Conservation (phyloP, 2,888 invertebrate genomes). For the Aporophyla nigra region DNA sequence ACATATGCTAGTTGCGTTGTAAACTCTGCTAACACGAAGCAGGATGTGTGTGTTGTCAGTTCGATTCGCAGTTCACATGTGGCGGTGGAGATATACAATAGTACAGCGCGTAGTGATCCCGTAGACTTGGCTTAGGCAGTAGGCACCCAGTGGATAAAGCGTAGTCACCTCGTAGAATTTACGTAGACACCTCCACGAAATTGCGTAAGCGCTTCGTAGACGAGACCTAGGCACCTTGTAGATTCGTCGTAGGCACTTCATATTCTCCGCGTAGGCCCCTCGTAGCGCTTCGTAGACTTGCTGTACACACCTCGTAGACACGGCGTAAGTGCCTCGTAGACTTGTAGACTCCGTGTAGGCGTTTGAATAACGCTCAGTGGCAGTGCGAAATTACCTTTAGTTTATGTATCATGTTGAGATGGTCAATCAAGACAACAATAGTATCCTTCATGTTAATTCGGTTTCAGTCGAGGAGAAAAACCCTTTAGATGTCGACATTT, state of each 20-base stretch:
- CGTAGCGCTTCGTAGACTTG: background rate
- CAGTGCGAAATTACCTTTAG: background rate
- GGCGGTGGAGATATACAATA: too few relatives aligned
- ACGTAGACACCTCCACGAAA: background rate
- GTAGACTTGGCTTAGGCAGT: background rate
- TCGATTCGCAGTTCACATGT: too few relatives aligned
- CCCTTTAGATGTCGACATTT: background rate
- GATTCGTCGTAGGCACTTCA: too few relatives aligned
- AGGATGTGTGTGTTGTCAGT: too few relatives aligned
- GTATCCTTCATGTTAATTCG: background rate
- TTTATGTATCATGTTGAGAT: background rate
- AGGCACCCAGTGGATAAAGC: background rate
- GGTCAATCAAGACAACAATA: background rate
- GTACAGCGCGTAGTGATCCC: background rate
- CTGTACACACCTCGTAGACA: background rate
- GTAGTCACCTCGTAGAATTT: background rate
- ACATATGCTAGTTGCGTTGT: too few relatives aligned
- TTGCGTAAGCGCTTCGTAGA: background rate
- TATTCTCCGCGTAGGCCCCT: background rate
- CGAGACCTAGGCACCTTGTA: background rate
- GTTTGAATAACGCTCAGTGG: background rate
- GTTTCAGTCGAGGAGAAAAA: conserved; percentile 23
- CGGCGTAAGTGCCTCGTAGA: background rate
- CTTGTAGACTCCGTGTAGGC: background rate
- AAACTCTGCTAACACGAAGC: too few relatives aligned